Base-by-base conservation (phyloP, 1,140 invertebrate species). In the Hypsibius dujardini region DNA sequence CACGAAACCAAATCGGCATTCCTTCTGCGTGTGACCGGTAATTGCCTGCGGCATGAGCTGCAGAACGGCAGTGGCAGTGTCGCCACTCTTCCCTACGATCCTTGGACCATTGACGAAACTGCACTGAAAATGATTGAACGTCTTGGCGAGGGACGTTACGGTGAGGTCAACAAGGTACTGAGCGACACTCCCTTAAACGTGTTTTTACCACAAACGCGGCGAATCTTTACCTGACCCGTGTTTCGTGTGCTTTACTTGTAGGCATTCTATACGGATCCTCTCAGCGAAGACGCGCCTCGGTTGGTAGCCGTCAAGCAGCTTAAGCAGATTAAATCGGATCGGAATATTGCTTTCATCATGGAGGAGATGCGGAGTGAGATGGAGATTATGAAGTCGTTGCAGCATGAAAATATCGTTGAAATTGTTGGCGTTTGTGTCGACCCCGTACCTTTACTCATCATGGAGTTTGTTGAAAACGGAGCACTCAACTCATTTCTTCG, bases 391-490 rank as follows among this genome's bases (percentile, higher is more conserved):
- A 67, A 67, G 42, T 67, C 82, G 0, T 78, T 94, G 42, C 84
- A 87, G 73, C 91, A 93, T 80, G 84, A 83, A 59, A 93, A 93
- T 78, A 89, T 94, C 73, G 90, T 93, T 0, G 84, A 88, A 79
- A 90, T 93, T 74, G 84, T 88, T 69, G 89, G 87, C 14, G 79
- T 83, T 70, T 86, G 85, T 74, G 76, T 87, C 2, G 85, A 88
- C 67, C 87, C 87, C 1, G 85, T 88, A 73, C 84, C 87, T 15
- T 85, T 86, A 72, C 82, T 93, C 70, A 86, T 93, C 0, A 93
- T 93, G 90, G 90, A 94, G 79, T 92, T 86, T 76, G 81, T 93
- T 15, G 12, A 67, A 42, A 67, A 67, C 45, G 62, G 62, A 12
- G 62, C 62, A 7, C 62, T 67, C 3, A 67, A 45, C 42, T 12